A percentile compares a stretch with the other conserved stretches of the same genome.
These are phyloP conservation scores for Bos taurus DNA, from an alignment of 2,113 vertebrate genomes.

Conservation along the genomic window DNA sequence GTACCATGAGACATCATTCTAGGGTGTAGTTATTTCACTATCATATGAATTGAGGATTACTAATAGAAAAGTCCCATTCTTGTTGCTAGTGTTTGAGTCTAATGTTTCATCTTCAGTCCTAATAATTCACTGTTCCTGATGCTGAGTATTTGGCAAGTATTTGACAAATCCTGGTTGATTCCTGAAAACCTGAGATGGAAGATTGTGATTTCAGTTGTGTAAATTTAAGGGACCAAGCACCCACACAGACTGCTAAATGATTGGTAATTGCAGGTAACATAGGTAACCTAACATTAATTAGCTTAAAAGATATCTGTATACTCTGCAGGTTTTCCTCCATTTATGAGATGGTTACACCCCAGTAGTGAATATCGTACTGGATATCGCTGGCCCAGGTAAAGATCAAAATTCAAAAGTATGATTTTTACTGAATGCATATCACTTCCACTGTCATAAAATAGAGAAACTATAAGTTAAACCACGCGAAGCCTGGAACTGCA, in stretches of 20 bases:
- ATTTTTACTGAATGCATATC: neutral
- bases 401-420: neutral
- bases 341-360: neutral
- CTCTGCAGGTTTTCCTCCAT: neutral
- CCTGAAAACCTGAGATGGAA: neutral
- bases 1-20: neutral
- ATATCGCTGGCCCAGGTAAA: neutral
- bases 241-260: neutral
- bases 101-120: neutral
- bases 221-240: conserved; percentile 13
- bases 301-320: neutral
- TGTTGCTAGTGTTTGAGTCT: neutral
- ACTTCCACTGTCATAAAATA: neutral
- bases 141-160: neutral
- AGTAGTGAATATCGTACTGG: neutral
- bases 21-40: neutral
- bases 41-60: neutral
- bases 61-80: neutral
- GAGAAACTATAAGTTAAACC: neutral
- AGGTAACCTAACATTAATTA: neutral
- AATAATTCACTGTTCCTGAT: conserved; percentile 17
- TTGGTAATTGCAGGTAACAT: neutral
- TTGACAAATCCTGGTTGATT: conserved; percentile 1
- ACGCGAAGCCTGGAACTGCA: neutral
- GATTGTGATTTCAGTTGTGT: neutral